These are phyloP conservation scores for Lates japonicus DNA, from an alignment of 2,797 vertebrate species.

Conservation along the genomic window DNA sequence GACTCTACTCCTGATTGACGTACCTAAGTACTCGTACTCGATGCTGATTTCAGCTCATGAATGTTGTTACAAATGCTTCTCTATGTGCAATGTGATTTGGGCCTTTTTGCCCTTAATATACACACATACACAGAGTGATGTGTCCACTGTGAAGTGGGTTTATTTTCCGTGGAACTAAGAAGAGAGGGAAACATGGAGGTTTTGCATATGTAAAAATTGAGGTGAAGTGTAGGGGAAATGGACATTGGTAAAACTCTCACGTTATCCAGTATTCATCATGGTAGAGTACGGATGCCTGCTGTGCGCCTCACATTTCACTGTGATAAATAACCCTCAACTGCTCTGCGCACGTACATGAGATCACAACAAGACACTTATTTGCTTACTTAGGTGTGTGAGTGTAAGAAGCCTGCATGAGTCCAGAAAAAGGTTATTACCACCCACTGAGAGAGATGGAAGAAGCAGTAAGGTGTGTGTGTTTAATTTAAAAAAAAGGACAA, in stretches of 20 bases:
- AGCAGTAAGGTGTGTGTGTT: background rate
- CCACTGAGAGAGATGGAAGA: background rate
- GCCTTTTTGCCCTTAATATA: background rate
- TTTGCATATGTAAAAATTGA: slow-evolving; percentile 8
- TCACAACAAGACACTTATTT: slow-evolving; percentile 6
- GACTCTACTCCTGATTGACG: background rate
- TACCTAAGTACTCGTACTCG: background rate
- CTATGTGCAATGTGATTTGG: background rate
- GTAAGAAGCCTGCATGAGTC: background rate
- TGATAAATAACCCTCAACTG: slow-evolving; percentile 50
- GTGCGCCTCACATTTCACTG: slow-evolving; percentile 43
- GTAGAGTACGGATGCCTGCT: slow-evolving; percentile 37
- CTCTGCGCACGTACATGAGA: background rate
- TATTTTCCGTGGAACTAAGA: slow-evolving; percentile 5
- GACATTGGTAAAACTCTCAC: slow-evolving; percentile 29
- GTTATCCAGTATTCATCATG: slow-evolving; percentile 71
- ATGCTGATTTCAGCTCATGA: background rate
- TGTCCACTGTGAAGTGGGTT: slow-evolving; percentile 6
- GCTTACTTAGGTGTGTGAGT: slow-evolving; percentile 16
- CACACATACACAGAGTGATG: background rate
- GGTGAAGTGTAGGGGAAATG: background rate
- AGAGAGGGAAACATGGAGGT: background rate
- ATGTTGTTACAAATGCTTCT: background rate
- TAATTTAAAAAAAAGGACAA: background rate
- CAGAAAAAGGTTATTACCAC: slow-evolving; percentile 21